These are phyloP conservation scores for Dichetophora obliterata DNA, from an alignment of 2,888 invertebrate genomes.

Conservation along the genomic window DNA sequence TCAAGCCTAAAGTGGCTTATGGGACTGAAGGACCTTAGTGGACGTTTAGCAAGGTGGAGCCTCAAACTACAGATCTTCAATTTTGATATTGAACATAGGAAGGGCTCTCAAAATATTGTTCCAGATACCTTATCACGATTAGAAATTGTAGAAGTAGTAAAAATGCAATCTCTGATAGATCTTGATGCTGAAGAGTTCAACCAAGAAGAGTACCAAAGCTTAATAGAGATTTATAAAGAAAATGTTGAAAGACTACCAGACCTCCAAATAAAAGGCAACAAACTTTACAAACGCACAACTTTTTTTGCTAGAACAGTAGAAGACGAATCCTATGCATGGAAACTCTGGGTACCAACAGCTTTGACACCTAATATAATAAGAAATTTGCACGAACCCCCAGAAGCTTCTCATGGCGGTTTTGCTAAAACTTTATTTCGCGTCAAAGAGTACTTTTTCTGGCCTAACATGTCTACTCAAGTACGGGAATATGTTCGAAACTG, in stretches of 20 bases:
- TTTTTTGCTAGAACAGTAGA: not conserved
- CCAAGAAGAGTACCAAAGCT: not conserved
- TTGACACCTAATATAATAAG: not conserved
- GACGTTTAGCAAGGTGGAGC: conserved; percentile 30
- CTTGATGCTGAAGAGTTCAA: not conserved
- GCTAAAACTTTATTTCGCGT: conserved; percentile 17
- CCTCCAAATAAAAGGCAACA: not conserved
- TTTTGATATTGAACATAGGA: not conserved
- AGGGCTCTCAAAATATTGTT: not conserved
- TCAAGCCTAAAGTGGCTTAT: conserved; percentile 33
- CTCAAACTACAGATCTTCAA: not conserved
- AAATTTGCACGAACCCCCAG: conserved; percentile 20
- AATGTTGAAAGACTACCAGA: not conserved
- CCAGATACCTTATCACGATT: conserved; percentile 13
- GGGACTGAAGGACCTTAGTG: conserved; percentile 12
- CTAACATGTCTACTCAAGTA: conserved; percentile 1
- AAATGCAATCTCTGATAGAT: not conserved
- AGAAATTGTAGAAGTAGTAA: not conserved
- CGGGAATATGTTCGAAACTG: conserved; percentile 10
- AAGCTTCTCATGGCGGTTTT: conserved; percentile 27
- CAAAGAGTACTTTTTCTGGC: conserved; percentile 25
- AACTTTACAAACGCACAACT: not conserved
- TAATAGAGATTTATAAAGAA: not conserved
- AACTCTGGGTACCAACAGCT: conserved; percentile 2
- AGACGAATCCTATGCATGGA: not conserved